Evolutionary conservation across 2,113 vertebrate species (phyloP).

Genomic region (Gila orcuttii): DNA sequence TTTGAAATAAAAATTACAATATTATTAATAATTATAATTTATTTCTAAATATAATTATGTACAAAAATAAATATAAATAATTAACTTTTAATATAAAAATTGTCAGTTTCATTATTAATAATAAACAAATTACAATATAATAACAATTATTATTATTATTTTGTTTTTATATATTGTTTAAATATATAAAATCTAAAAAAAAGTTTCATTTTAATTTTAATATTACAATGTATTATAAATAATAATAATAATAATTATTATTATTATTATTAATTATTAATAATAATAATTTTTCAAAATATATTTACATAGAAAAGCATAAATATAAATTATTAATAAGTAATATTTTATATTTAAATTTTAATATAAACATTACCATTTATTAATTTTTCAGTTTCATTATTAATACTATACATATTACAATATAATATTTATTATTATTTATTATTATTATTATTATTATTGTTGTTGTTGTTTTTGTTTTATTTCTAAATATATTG

Average conservation of each 20-base stretch:
- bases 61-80: not conserved
- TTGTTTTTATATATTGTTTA: not conserved
- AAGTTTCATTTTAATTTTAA: too few species aligned
- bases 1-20: too few species aligned
- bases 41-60: not conserved
- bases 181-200: too few species aligned
- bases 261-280: not conserved
- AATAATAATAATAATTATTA: not conserved
- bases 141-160: not conserved
- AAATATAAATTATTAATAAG: too few species aligned
- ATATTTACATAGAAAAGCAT: too few species aligned
- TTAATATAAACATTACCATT: too few species aligned
- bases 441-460: too few species aligned
- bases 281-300: not conserved
- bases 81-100: not conserved
- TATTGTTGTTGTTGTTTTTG: too few species aligned
- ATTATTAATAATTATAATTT: not conserved
- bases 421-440: too few species aligned
- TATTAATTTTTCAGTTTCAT: not conserved
- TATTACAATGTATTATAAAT: too few species aligned
- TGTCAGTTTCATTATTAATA: not conserved
- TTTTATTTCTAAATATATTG: too few species aligned
- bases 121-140: not conserved
- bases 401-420: not conserved
- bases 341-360: too few species aligned